Conservation (phyloP, 1,140 invertebrate genomes). For the Amyelois transitella region DNA sequence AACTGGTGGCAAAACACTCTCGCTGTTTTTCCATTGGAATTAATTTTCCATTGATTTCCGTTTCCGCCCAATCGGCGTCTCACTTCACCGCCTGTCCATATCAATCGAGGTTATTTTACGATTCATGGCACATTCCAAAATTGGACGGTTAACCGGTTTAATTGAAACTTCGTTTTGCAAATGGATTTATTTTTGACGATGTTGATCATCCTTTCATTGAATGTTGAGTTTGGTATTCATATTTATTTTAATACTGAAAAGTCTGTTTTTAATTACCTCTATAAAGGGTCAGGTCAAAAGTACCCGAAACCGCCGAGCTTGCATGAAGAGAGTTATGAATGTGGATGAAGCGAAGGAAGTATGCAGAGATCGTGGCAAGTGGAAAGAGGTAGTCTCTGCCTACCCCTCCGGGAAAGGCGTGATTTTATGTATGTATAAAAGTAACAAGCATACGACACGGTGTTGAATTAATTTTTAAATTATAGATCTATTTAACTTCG, state of each 20-base stretch:
- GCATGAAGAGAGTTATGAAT: too few species aligned
- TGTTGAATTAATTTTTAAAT: too few species aligned
- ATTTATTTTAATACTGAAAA: background rate
- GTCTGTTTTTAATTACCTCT: too few species aligned
- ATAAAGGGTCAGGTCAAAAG: too few species aligned
- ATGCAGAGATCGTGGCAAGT: too few species aligned
- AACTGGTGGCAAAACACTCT: slow-evolving; percentile 1
- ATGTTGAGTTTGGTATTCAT: background rate
- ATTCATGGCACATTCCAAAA: background rate
- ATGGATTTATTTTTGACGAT: background rate
- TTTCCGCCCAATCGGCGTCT: background rate
- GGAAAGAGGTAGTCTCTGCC: too few species aligned
- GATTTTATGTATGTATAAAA: too few species aligned
- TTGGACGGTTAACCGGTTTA: background rate
- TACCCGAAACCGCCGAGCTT: too few species aligned
- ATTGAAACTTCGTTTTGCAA: background rate
- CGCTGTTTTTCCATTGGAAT: slow-evolving; percentile 1
- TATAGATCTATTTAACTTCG: too few species aligned
- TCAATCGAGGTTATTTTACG: slow-evolving; percentile 1
- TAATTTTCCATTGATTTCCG: slow-evolving; percentile 1
- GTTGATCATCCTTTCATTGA: background rate
- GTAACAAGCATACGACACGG: too few species aligned
- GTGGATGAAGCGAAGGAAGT: too few species aligned
- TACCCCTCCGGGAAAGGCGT: too few species aligned
- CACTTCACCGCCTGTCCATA: slow-evolving; percentile 3